Conservation (phyloP, 2,888 invertebrate species). For the Spisula solida region DNA sequence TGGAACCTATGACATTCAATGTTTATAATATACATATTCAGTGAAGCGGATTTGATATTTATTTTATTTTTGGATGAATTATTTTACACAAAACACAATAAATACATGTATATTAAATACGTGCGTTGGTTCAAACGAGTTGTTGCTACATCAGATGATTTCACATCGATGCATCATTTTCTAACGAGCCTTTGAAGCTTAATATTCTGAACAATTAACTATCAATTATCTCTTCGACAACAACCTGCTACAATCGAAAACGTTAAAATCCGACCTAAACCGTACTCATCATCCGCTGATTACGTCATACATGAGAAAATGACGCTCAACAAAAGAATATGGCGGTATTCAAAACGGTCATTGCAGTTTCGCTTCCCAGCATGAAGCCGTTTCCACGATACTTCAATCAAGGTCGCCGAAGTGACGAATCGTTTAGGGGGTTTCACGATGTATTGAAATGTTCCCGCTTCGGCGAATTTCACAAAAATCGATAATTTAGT, state of each 20-base stretch:
- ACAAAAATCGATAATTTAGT: slow-evolving; percentile 39
- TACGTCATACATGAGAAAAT: background rate
- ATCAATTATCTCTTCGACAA: too few relatives aligned
- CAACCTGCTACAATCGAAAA: background rate
- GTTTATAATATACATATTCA: too few relatives aligned
- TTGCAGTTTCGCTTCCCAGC: background rate
- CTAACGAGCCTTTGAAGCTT: too few relatives aligned
- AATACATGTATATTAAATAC: too few relatives aligned
- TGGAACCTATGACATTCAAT: too few relatives aligned
- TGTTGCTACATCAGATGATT: too few relatives aligned
- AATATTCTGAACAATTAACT: too few relatives aligned
- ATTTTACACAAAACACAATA: too few relatives aligned
- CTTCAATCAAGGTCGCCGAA: background rate
- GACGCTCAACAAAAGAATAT: background rate
- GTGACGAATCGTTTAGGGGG: slow-evolving; percentile 6
- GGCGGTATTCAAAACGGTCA: background rate
- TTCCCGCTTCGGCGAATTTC: slow-evolving; percentile 22
- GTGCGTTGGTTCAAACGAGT: too few relatives aligned
- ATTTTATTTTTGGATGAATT: too few relatives aligned
- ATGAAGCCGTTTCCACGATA: background rate
- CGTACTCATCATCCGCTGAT: background rate
- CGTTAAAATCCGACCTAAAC: background rate
- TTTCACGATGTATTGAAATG: background rate
- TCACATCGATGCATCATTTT: too few relatives aligned
- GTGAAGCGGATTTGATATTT: too few relatives aligned